A percentile compares a stretch with the other conserved stretches of the same genome.
Evolutionary conservation across 1,140 invertebrate species (phyloP).

Genomic region (Achroia grisella): DNA sequence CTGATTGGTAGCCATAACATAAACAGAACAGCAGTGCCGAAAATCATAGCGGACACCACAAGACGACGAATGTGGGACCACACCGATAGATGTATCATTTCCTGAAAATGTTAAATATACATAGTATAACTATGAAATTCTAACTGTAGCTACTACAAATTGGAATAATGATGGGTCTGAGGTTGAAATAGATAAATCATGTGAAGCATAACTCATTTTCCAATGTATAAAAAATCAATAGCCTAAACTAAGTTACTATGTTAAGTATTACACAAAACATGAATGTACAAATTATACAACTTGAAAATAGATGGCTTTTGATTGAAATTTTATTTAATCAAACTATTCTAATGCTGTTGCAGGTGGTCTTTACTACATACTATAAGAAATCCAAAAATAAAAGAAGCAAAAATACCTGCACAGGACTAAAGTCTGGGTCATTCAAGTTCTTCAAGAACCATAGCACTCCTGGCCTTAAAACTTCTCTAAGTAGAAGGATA

Average conservation of each 20-base stretch:
- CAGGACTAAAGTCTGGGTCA: constrained; percentile 99
- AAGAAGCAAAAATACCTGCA: constrained; percentile 79
- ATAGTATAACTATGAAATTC: not conserved
- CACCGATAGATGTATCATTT: constrained; percentile 99
- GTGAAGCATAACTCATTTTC: too few species aligned
- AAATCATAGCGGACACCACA: constrained; percentile 94
- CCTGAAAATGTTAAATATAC: constrained; percentile 37
- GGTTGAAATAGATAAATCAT: too few species aligned
- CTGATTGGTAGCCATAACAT: constrained; percentile 97
- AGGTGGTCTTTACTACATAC: too few species aligned
- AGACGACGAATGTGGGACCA: constrained; percentile 91
- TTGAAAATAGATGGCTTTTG: too few species aligned
- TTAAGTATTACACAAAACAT: too few species aligned
- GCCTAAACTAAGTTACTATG: too few species aligned
- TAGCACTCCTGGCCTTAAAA: constrained; percentile 94
- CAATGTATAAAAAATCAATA: too few species aligned
- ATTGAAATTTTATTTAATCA: too few species aligned
- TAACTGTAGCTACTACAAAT: too few species aligned
- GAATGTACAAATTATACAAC: too few species aligned
- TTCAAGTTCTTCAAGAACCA: constrained; percentile 98
- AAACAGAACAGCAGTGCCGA: constrained; percentile 95
- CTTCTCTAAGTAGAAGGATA: constrained; percentile 93
- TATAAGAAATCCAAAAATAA: not conserved
- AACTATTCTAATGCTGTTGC: too few species aligned
- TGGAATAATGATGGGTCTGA: too few species aligned